Percentiles rank a stretch among this genome's conserved stretches.
phyloP scores from a whole-genome alignment of 2,113 vertebrate genomes.

The Oxyruncus cristatus region DNA sequence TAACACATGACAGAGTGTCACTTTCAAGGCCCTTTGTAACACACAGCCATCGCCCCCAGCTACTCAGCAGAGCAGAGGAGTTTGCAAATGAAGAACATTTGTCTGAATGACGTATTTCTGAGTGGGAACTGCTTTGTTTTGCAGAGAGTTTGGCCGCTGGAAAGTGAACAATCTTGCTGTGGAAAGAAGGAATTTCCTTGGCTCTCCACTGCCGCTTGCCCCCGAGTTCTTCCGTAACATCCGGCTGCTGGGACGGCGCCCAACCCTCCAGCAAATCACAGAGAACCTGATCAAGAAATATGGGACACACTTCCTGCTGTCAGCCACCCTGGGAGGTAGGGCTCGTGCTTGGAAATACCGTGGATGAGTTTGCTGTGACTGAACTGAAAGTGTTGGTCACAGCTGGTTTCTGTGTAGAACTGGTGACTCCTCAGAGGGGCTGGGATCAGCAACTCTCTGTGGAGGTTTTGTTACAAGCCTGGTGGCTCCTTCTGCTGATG shows the following conservation, averaged over 20 bases:
- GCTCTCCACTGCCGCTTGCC: conserved; percentile 89
- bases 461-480: neutral
- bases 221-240: conserved; percentile 96
- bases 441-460: accelerated
- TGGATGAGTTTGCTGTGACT: neutral
- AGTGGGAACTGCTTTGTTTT: conserved; percentile 69
- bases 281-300: conserved; percentile 98
- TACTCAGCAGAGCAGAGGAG: neutral
- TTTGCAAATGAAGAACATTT: conserved; percentile 61
- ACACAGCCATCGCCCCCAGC: neutral
- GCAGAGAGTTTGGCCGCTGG: conserved; percentile 96
- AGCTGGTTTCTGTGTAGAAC: no score
- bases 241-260: conserved; percentile 89
- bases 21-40: neutral
- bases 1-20: neutral
- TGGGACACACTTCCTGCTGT: conserved; percentile 94
- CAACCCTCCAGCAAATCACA: conserved; percentile 89
- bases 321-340: conserved; percentile 95
- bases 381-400: neutral
- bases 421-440: neutral
- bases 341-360: neutral
- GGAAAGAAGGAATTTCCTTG: conserved; percentile 91
- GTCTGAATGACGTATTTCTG: conserved; percentile 33
- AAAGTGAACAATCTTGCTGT: conserved; percentile 97
- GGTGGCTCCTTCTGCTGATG: neutral